Evolutionary conservation across 2,797 vertebrate species (phyloP).

Genomic region (Rhyacichthys aspro): DNA sequence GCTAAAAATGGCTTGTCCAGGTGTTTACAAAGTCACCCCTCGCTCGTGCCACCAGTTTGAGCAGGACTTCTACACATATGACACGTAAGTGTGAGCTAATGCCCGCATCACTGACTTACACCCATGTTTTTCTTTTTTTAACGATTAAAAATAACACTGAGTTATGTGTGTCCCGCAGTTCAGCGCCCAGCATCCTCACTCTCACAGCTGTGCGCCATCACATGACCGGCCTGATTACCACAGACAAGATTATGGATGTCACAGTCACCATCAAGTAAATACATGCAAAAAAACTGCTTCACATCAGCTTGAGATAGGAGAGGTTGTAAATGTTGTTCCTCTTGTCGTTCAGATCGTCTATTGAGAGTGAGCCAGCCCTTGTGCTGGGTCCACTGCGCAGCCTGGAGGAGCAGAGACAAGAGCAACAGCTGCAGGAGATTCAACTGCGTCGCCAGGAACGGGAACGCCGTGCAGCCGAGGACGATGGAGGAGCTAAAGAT

Average conservation of each 20-base stretch:
- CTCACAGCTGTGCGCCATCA: slow-evolving; percentile 96
- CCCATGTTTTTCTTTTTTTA: background rate
- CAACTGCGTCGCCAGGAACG: slow-evolving; percentile 77
- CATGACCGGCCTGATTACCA: slow-evolving; percentile 92
- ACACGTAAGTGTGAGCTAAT: slow-evolving; percentile 86
- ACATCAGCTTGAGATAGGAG: background rate
- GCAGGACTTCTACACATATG: slow-evolving; percentile 95
- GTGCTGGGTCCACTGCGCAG: slow-evolving; percentile 92
- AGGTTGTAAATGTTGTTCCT: background rate
- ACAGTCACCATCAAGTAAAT: slow-evolving; percentile 95
- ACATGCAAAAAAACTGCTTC: background rate
- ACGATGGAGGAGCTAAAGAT: slow-evolving; percentile 69
- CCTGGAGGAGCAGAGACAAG: slow-evolving; percentile 89
- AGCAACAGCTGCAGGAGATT: slow-evolving; percentile 87
- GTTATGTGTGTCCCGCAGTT: slow-evolving; percentile 74
- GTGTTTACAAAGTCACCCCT: slow-evolving; percentile 97
- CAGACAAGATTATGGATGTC: slow-evolving; percentile 94
- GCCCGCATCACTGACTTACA: background rate
- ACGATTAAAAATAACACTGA: background rate
- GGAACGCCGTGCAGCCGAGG: slow-evolving; percentile 75
- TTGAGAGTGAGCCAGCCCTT: slow-evolving; percentile 95
- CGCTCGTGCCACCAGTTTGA: slow-evolving; percentile 98
- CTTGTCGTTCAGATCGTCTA: slow-evolving; percentile 86
- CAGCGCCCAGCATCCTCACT: slow-evolving; percentile 93
- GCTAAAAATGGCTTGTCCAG: slow-evolving; percentile 72